Conservation (phyloP, 2,888 invertebrate species). For the Erebia ligea region DNA sequence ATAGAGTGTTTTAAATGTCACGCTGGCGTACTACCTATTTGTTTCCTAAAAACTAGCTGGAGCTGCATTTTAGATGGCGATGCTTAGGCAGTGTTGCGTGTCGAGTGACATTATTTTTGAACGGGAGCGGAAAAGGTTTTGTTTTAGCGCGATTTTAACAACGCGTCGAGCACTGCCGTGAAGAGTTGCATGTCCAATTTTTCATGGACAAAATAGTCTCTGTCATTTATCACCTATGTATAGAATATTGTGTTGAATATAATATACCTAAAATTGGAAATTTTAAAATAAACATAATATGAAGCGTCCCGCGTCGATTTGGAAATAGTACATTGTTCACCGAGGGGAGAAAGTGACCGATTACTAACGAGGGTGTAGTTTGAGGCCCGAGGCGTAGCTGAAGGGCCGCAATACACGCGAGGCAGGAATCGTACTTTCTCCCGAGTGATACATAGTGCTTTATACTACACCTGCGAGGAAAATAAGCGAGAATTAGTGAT, state of each 20-base stretch:
- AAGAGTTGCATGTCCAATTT: slow-evolving; percentile 4
- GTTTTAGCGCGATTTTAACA: slow-evolving; percentile 46
- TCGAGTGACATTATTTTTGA: slow-evolving; percentile 54
- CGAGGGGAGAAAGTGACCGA: too few relatives aligned
- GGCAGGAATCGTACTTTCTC: too few relatives aligned
- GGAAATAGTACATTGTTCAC: too few relatives aligned
- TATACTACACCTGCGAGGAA: too few relatives aligned
- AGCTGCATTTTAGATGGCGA: slow-evolving; percentile 18
- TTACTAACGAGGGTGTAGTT: too few relatives aligned
- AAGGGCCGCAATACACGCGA: too few relatives aligned
- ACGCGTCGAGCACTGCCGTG: slow-evolving; percentile 37
- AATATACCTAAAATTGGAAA: background rate
- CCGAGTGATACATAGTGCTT: too few relatives aligned
- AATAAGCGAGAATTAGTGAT: too few relatives aligned
- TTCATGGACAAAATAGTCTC: background rate
- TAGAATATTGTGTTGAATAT: background rate
- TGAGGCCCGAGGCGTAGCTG: too few relatives aligned
- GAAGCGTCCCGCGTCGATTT: too few relatives aligned
- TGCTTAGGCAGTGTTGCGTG: slow-evolving; percentile 52
- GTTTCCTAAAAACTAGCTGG: slow-evolving; percentile 5
- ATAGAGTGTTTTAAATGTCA: background rate
- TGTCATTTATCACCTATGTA: background rate
- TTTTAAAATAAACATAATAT: background rate
- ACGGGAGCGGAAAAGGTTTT: slow-evolving; percentile 49
- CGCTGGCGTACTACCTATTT: background rate